Evolutionary conservation across 2,797 vertebrate genomes (phyloP).

Genomic region (Fundulus diaphanus): DNA sequence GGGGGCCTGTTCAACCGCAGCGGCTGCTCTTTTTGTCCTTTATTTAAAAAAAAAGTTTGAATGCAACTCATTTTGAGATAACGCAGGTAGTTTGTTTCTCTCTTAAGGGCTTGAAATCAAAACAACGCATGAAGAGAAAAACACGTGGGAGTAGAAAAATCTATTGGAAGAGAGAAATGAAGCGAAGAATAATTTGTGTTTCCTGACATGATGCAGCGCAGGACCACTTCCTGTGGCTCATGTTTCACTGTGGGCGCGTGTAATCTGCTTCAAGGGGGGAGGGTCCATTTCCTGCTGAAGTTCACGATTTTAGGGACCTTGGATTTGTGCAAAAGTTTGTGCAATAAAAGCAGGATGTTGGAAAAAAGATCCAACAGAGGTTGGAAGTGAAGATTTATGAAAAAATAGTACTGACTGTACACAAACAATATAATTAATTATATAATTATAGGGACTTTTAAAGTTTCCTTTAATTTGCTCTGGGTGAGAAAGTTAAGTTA

Average conservation of each 20-base stretch:
- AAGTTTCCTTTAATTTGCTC: background rate
- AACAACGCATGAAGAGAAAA: constrained; percentile 69
- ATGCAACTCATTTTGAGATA: constrained; percentile 73
- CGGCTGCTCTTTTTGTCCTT: constrained; percentile 43
- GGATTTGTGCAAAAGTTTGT: constrained; percentile 44
- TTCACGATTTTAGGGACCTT: constrained; percentile 51
- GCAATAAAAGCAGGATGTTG: constrained; percentile 30
- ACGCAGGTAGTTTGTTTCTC: constrained; percentile 75
- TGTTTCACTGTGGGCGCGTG: constrained; percentile 81
- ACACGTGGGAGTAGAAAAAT: constrained; percentile 43
- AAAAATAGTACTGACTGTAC: background rate
- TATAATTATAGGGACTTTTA: background rate
- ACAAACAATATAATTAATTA: background rate
- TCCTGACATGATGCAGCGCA: constrained; percentile 83
- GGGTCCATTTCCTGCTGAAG: constrained; percentile 66
- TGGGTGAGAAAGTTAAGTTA: constrained; percentile 2
- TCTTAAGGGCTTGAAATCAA: constrained; percentile 63
- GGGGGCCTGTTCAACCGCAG: constrained; percentile 68
- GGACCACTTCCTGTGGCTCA: constrained; percentile 87
- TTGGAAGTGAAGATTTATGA: background rate
- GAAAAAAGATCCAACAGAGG: constrained; percentile 18
- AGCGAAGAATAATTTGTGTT: constrained; percentile 82
- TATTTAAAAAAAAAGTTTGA: constrained; percentile 12
- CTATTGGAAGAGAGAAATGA: constrained; percentile 55
- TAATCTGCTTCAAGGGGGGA: constrained; percentile 62